Base-by-base conservation (phyloP, 2,113 vertebrate species). In the Mesitornis unicolor region DNA sequence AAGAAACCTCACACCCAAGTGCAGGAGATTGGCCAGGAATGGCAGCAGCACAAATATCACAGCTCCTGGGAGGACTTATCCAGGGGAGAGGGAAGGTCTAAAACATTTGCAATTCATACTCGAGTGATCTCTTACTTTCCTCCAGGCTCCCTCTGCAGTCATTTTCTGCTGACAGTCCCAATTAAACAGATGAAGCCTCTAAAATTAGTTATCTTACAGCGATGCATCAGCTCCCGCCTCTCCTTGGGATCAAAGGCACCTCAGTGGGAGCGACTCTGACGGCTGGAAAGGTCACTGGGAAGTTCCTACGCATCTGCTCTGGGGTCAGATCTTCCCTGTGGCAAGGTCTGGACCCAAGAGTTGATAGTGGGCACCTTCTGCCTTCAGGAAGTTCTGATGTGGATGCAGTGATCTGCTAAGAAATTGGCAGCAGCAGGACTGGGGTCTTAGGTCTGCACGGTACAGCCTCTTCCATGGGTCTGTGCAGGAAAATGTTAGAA, bases 61-160 rank as follows among this genome's bases (percentile, higher is more conserved):
- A 70, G 45, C 16, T 59, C 31, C 42, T 35, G 51, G 59, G 16
- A 86, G n/a, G 38, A 51, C 45, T 81, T 38, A 76, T 53, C 50
- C 79, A 59, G 38, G 9, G 29, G n/a, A 63, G 15, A 63, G 29
- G 0, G 8, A 78, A 57, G 59, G 54, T 77, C 51, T 59, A 6
- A 68, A 74, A 60, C 80, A 64, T 88, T 87, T 82, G 43, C 33
- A 71, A 10, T 82, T 91, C 60, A 63, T 3, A 43, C 59, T 35
- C 7, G 11, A 93, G 69, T 2, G 56, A 89, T 64, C 65, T 40
- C 88, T 75, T 16, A 1, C 35, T 56, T 51, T 68, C 60, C 92
- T 79, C 47, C 50, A 43, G 84, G 83, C 73, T 93, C 69, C 38
- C 73, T 90, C 68, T 73, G 69, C 53, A 84, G 63, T 33, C 43